Conservation (phyloP, 2,797 vertebrate genomes). For the Sorex maritimensis region DNA sequence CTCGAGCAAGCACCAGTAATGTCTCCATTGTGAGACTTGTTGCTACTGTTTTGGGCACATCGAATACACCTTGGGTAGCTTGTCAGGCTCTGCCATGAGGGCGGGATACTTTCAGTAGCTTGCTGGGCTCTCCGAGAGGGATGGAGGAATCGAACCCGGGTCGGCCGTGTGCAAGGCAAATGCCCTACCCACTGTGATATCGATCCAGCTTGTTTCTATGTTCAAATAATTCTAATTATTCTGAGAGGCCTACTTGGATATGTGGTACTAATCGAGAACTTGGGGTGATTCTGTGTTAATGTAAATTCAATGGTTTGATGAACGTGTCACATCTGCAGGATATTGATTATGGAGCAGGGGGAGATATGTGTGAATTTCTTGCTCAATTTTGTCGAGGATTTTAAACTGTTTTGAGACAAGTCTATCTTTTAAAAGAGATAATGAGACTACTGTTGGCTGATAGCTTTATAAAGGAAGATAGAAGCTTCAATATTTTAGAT, state of each 20-base stretch:
- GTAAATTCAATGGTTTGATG: neutral
- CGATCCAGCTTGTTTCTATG: neutral
- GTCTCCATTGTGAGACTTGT: too few species aligned
- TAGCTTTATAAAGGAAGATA: neutral
- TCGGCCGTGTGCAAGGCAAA: too few species aligned
- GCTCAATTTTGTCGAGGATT: neutral
- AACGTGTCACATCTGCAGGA: neutral
- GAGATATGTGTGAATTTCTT: neutral
- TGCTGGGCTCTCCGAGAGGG: too few species aligned
- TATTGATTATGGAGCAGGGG: neutral
- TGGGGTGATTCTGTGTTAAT: neutral
- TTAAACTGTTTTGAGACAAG: conserved; percentile 47
- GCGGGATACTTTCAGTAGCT: too few species aligned
- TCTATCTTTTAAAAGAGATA: neutral
- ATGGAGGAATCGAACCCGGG: too few species aligned
- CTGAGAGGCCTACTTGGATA: neutral
- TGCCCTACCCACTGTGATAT: too few species aligned
- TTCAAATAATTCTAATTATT: conserved; percentile 18
- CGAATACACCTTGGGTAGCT: too few species aligned
- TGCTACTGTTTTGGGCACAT: too few species aligned
- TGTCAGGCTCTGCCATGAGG: too few species aligned
- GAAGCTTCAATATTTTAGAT: conserved; percentile 58
- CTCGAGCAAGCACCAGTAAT: too few species aligned
- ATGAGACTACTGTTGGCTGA: neutral
- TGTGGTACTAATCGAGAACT: neutral